These are phyloP conservation scores for Cyprinodon tularosa DNA, from an alignment of 2,113 vertebrate species.

Conservation along the genomic window DNA sequence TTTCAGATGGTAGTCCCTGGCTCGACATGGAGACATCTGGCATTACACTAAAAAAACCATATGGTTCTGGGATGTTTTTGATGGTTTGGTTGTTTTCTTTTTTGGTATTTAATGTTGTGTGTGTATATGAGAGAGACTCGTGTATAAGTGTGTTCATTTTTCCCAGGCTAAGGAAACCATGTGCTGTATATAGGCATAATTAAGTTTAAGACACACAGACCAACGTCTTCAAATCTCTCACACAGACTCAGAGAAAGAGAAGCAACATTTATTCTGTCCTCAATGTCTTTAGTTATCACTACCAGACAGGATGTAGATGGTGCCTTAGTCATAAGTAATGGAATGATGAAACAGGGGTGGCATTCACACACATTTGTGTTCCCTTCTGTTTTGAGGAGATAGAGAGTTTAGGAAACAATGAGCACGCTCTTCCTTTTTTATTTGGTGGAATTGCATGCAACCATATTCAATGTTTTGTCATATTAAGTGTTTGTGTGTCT, in stretches of 20 bases:
- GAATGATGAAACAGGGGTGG: slow-evolving; percentile 65
- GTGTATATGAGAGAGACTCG: neutral
- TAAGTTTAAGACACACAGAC: slow-evolving; percentile 74
- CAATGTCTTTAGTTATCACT: slow-evolving; percentile 67
- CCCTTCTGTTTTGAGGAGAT: slow-evolving; percentile 53
- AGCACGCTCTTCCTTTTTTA: slow-evolving; percentile 28
- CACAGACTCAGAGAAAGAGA: slow-evolving; percentile 27
- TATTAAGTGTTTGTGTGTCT: slow-evolving; percentile 24
- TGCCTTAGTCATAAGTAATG: slow-evolving; percentile 77
- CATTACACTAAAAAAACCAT: slow-evolving; percentile 50
- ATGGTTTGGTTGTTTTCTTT: slow-evolving; percentile 61
- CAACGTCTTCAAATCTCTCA: slow-evolving; percentile 54
- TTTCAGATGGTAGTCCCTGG: slow-evolving; percentile 8
- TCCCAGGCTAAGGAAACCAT: slow-evolving; percentile 69
- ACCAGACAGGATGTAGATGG: slow-evolving; percentile 69
- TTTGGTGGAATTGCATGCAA: slow-evolving; percentile 31
- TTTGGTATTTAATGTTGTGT: slow-evolving; percentile 49
- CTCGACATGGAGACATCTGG: slow-evolving; percentile 63
- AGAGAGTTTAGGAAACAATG: slow-evolving; percentile 48
- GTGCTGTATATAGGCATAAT: slow-evolving; percentile 74
- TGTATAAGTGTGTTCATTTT: slow-evolving; percentile 51
- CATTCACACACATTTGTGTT: slow-evolving; percentile 62
- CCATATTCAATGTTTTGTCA: slow-evolving; percentile 12
- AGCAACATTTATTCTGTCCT: slow-evolving; percentile 52
- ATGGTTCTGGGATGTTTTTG: slow-evolving; percentile 53